Conservation (phyloP, 1,140 invertebrate species). For the Drosophila carrolli region DNA sequence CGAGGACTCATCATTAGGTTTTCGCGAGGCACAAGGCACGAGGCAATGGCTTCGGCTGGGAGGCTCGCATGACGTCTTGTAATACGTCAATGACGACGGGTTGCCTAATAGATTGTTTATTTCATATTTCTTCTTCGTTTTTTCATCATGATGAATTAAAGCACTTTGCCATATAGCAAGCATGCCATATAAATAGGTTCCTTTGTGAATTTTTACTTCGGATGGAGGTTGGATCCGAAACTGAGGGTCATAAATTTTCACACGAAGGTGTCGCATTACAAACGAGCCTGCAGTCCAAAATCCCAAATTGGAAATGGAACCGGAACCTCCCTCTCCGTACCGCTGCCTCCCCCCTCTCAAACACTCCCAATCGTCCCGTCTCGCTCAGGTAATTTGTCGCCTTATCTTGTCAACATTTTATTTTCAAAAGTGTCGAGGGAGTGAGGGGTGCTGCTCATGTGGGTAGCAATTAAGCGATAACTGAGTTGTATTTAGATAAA, state of each 20-base stretch:
- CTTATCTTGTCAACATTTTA: slow-evolving; percentile 76
- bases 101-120: slow-evolving; percentile 81
- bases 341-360: not conserved
- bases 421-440: slow-evolving; percentile 19
- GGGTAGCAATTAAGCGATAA: slow-evolving; percentile 57
- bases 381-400: slow-evolving; percentile 70
- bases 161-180: slow-evolving; percentile 62
- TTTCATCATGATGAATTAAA: slow-evolving; percentile 68
- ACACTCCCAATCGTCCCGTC: slow-evolving; percentile 6
- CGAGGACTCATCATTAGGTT: slow-evolving; percentile 54
- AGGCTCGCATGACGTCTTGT: slow-evolving; percentile 75
- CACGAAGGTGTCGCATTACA: slow-evolving; percentile 80
- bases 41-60: slow-evolving; percentile 24
- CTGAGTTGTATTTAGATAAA: slow-evolving; percentile 47
- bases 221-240: slow-evolving; percentile 6
- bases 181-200: slow-evolving; percentile 38
- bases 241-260: slow-evolving; percentile 71
- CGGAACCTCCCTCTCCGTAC: slow-evolving; percentile 34
- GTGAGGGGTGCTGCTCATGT: slow-evolving; percentile 38
- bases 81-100: slow-evolving; percentile 81
- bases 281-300: slow-evolving; percentile 30
- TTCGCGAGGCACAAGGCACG: slow-evolving; percentile 59
- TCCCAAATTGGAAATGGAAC: slow-evolving; percentile 27
- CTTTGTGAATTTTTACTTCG: slow-evolving; percentile 33
- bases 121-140: slow-evolving; percentile 32